phyloP scores from a whole-genome alignment of 64 coral and sea anemone species.

The Pachyseris speciosa region DNA sequence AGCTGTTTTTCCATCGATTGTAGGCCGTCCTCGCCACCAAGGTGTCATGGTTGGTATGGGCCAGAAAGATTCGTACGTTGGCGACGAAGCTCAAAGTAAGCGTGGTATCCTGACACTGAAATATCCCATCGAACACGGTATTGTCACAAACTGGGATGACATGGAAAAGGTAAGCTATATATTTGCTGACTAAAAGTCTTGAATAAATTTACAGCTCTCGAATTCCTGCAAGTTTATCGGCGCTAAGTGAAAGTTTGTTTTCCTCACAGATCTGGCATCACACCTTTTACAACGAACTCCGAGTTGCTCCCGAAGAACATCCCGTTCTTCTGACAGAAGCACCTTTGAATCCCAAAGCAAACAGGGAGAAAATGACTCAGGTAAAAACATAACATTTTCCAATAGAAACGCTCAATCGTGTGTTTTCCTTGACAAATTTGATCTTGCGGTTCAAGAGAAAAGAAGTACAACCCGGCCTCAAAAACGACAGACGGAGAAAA shows the following conservation, averaged over 20 bases:
- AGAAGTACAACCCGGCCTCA: too few relatives aligned
- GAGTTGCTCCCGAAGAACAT: conserved; percentile 69
- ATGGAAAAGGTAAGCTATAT: conserved; percentile 67
- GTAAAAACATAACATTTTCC: too few relatives aligned
- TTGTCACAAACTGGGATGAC: conserved; percentile 83
- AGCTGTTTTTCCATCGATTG: conserved; percentile 84
- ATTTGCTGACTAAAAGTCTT: background rate
- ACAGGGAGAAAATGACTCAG: conserved; percentile 78
- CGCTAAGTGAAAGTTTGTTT: background rate
- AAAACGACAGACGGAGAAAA: too few relatives aligned
- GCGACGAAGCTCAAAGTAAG: conserved; percentile 66
- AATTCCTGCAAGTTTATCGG: background rate
- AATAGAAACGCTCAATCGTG: too few relatives aligned
- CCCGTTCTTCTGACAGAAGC: conserved; percentile 71
- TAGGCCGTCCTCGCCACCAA: conserved; percentile 70
- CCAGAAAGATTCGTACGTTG: conserved; percentile 76
- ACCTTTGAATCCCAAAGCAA: conserved; percentile 74
- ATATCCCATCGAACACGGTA: conserved; percentile 72
- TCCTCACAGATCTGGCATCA: conserved; percentile 53
- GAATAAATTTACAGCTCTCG: background rate
- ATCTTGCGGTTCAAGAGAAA: too few relatives aligned
- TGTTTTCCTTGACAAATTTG: too few relatives aligned
- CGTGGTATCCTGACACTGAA: conserved; percentile 73
- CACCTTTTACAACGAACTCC: conserved; percentile 67
- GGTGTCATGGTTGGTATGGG: conserved; percentile 80